Evolutionary conservation across 1,140 invertebrate species (phyloP).

Genomic region (Leptinotarsa lineolata): DNA sequence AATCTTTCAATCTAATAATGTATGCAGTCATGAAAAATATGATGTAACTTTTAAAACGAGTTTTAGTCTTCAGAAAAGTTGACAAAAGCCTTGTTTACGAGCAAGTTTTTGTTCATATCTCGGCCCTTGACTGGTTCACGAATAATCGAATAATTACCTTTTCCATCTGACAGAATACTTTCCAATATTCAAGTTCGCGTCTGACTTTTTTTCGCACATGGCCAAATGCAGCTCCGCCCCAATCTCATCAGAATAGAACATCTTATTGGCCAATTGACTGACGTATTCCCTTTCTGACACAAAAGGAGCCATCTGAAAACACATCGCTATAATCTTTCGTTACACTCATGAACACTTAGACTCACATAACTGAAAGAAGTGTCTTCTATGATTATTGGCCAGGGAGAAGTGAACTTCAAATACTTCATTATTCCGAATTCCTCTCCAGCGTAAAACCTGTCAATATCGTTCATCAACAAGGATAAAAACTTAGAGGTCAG

Average conservation of each 20-base stretch:
- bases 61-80: no score
- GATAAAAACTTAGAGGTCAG: slow-evolving; percentile 69
- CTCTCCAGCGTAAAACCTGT: slow-evolving; percentile 70
- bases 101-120: no score
- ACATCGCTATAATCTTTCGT: slow-evolving; percentile 19
- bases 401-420: slow-evolving; percentile 70
- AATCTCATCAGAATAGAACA: slow-evolving; percentile 57
- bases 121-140: no score
- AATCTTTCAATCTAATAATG: no score
- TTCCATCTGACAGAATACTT: slow-evolving; percentile 77
- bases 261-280: slow-evolving; percentile 50
- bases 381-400: slow-evolving; percentile 69
- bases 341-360: slow-evolving; percentile 5
- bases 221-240: slow-evolving; percentile 61
- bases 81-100: no score
- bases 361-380: slow-evolving; percentile 67
- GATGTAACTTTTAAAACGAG: no score
- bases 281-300: slow-evolving; percentile 48
- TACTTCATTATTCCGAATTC: slow-evolving; percentile 71
- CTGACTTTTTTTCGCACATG: slow-evolving; percentile 50
- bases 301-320: slow-evolving; percentile 41
- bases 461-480: slow-evolving; percentile 66
- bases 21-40: no score
- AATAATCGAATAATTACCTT: slow-evolving; percentile 59
- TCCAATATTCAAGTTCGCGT: slow-evolving; percentile 58